Evolutionary conservation across 2,797 vertebrate species (phyloP).

Genomic region (Micrastur ruficollis): DNA sequence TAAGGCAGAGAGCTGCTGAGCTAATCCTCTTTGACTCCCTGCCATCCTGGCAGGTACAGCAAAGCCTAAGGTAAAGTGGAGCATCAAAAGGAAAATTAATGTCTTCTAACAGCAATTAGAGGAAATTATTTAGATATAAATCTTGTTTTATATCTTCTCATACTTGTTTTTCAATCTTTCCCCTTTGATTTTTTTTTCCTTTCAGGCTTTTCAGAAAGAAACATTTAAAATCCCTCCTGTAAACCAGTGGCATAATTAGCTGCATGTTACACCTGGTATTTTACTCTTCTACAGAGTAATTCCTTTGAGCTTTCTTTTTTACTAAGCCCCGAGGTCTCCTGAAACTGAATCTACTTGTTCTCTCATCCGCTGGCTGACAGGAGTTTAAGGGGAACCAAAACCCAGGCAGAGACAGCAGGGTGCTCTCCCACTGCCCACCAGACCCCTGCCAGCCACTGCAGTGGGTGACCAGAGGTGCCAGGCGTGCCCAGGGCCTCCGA

Average conservation of each 20-base stretch:
- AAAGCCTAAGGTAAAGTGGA: conserved; percentile 75
- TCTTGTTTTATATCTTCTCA: conserved; percentile 81
- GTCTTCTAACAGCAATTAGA: conserved; percentile 84
- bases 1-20: conserved; percentile 66
- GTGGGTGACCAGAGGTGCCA: not conserved
- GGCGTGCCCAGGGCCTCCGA: not conserved
- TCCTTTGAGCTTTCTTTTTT: conserved; percentile 61
- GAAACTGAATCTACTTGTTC: conserved; percentile 34
- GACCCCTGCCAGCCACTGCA: fast-evolving
- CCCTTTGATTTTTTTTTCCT: conserved; percentile 79
- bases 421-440: not conserved
- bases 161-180: conserved; percentile 78
- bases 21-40: conserved; percentile 78
- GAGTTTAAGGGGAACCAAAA: not conserved
- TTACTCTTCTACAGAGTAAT: conserved; percentile 47
- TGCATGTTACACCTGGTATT: conserved; percentile 71
- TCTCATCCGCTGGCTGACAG: conserved; percentile 36
- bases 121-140: conserved; percentile 83
- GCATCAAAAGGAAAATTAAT: conserved; percentile 83
- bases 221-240: conserved; percentile 68
- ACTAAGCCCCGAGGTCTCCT: conserved; percentile 56
- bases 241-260: conserved; percentile 70
- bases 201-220: conserved; percentile 73
- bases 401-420: fast-evolving
- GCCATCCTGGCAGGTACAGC: conserved; percentile 77